phyloP scores from a whole-genome alignment of 2,888 invertebrate species.

The Epinotia bilunana region DNA sequence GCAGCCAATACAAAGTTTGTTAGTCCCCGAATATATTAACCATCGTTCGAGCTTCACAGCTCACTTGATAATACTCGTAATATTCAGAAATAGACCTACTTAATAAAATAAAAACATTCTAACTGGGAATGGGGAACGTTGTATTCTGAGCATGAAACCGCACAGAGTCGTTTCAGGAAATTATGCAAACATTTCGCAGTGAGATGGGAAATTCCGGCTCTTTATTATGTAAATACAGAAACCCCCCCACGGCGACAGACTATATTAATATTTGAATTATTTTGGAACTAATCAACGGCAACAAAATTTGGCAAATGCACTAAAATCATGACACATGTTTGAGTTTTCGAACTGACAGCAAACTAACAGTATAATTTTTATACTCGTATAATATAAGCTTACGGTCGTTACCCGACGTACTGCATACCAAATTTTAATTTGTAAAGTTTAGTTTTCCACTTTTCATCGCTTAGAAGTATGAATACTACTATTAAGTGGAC shows the following conservation, averaged over 20 bases:
- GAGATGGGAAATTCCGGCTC: conserved; percentile 54
- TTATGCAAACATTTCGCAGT: conserved; percentile 57
- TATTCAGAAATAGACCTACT: conserved; percentile 8
- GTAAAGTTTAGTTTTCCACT: conserved; percentile 9
- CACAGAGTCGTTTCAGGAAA: conserved; percentile 52
- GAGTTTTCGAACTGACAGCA: background rate
- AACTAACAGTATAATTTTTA: background rate
- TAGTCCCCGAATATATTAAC: conserved; percentile 51
- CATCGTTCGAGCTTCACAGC: conserved; percentile 29
- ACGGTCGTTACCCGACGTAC: no score
- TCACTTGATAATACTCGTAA: conserved; percentile 45
- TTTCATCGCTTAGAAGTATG: conserved; percentile 1
- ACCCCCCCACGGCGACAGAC: conserved; percentile 57
- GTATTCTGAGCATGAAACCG: conserved; percentile 52
- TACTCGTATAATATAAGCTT: no score
- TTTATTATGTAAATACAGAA: conserved; percentile 65
- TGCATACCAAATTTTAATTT: background rate
- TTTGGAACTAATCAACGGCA: conserved; percentile 59
- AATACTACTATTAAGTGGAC: conserved; percentile 12
- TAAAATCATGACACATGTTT: background rate
- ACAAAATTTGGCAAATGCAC: conserved; percentile 51
- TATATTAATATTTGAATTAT: conserved; percentile 65
- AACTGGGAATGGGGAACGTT: conserved; percentile 47
- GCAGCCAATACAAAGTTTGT: conserved; percentile 66
- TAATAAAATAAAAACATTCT: conserved; percentile 5